phyloP scores from a whole-genome alignment of 2,888 invertebrate species.

The Tortrix viridana region DNA sequence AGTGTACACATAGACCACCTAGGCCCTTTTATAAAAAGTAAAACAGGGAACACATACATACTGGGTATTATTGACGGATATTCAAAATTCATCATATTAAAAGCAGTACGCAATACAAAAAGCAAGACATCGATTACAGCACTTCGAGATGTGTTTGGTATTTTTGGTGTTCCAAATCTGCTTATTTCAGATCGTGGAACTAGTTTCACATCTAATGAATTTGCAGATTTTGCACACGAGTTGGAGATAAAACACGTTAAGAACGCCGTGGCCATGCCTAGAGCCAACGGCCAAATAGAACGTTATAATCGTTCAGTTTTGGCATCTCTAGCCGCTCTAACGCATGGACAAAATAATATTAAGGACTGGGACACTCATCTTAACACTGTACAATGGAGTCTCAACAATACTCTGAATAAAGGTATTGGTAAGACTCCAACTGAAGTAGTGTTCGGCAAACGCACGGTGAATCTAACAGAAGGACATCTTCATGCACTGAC shows the following conservation, averaged over 20 bases:
- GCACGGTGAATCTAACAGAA: slow-evolving; percentile 11
- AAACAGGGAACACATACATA: slow-evolving; percentile 40
- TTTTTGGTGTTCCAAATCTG: slow-evolving; percentile 29
- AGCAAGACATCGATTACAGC: slow-evolving; percentile 20
- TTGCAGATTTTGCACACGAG: slow-evolving; percentile 12
- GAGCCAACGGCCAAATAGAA: slow-evolving; percentile 35
- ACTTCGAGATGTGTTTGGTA: slow-evolving; percentile 19
- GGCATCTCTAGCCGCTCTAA: slow-evolving; percentile 12
- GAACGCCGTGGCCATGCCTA: slow-evolving; percentile 41
- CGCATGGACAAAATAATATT: slow-evolving; percentile 18
- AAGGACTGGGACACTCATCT: slow-evolving; percentile 23
- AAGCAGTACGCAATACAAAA: slow-evolving; percentile 28
- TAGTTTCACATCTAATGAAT: slow-evolving; percentile 29
- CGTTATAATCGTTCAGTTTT: slow-evolving; percentile 38
- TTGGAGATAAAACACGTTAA: slow-evolving; percentile 36
- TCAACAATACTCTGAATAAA: slow-evolving; percentile 8
- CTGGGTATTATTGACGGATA: slow-evolving; percentile 40
- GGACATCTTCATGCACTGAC: slow-evolving; percentile 8
- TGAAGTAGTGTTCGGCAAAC: slow-evolving; percentile 23
- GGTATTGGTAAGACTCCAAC: slow-evolving; percentile 29
- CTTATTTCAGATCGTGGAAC: slow-evolving; percentile 34
- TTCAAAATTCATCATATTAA: slow-evolving; percentile 35
- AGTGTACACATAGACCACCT: slow-evolving; percentile 39
- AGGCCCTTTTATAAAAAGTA: slow-evolving; percentile 39
- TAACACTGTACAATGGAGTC: slow-evolving; percentile 22